These are phyloP conservation scores for Theretra japonica DNA, from an alignment of 2,888 invertebrate species.

Conservation along the genomic window DNA sequence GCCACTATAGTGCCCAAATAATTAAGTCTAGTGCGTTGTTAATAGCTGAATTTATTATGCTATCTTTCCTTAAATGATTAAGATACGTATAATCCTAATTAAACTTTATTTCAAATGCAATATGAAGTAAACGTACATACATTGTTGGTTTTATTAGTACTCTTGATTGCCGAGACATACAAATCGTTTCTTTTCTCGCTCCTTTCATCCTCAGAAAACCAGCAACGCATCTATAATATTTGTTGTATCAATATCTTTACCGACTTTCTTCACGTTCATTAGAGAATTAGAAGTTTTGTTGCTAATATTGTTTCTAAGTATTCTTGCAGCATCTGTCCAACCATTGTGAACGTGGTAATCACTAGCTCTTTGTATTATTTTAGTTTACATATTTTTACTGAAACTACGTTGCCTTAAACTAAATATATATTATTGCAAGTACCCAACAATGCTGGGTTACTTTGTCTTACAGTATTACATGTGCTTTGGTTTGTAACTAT, in stretches of 20 bases:
- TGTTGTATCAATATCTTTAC: not conserved
- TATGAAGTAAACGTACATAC: too few species aligned
- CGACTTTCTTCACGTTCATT: not conserved
- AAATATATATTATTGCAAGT: constrained; percentile 14
- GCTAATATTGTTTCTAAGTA: constrained; percentile 15
- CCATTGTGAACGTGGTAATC: constrained; percentile 24
- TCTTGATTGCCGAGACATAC: too few species aligned
- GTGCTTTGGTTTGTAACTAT: not conserved
- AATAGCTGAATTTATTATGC: too few species aligned
- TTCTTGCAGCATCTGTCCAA: not conserved
- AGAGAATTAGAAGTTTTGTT: not conserved
- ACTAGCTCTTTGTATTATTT: constrained; percentile 18
- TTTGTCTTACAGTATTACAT: not conserved
- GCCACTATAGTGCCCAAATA: too few species aligned
- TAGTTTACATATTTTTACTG: constrained; percentile 15
- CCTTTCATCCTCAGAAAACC: too few species aligned
- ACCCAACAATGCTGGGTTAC: not conserved
- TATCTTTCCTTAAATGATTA: too few species aligned
- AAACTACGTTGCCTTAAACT: constrained; percentile 17
- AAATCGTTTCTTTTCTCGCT: too few species aligned
- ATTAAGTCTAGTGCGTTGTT: too few species aligned
- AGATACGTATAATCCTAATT: too few species aligned
- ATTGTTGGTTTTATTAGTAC: too few species aligned
- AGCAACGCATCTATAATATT: too few species aligned
- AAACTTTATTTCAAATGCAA: too few species aligned